Evolutionary conservation across 2,888 invertebrate genomes (phyloP), one percentile per base, ranked within the genome.

Genomic region (Cetonia aurata): DNA sequence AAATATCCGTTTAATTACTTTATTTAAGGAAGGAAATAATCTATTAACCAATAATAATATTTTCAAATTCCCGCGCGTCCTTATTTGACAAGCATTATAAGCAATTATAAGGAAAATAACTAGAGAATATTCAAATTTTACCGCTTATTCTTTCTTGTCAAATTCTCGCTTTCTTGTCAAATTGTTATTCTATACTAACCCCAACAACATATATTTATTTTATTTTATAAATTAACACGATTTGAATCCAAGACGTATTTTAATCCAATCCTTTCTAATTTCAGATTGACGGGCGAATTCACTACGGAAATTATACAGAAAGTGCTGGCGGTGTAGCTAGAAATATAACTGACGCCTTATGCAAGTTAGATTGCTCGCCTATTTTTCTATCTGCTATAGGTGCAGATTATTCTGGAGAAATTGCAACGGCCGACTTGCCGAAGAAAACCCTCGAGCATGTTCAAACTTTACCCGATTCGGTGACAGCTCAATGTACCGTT

Each of bases 321-420:
- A 89, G 89, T 69, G 90, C 90, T 6, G 98, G 98, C 10, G 99
- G 99, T 12, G 99, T 99, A 0, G 98, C 92, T 0, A 88, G 98
- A 62, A 99, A 99, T 83, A 88, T 98, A 67, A 95, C 96, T 1
- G 96, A 96, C 78, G 95, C 94, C 17, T 85, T 99, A 62, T 89
- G 89, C 78, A 90, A 93, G 78, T 86, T 97, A 33, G 91, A 92
- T 42, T 87, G 87, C 0, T 75, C 85, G 1, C 89, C 91, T 0
- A 83, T 88, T 25, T 89, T 97, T 53, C 86, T 97, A 48, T 92
- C 96, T 0, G 92, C 91, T 0, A 82, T 96, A 2, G 96, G 96
- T 0, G 86, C 89, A 67, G 96, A 96, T 82, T 77, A 79, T n/a
- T 80, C 86, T 67, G 89, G 89, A 0, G 75, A 80, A 3, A 83